Evolutionary conservation across 2,113 vertebrate genomes (phyloP).

Genomic region (Microcebus jonahi): DNA sequence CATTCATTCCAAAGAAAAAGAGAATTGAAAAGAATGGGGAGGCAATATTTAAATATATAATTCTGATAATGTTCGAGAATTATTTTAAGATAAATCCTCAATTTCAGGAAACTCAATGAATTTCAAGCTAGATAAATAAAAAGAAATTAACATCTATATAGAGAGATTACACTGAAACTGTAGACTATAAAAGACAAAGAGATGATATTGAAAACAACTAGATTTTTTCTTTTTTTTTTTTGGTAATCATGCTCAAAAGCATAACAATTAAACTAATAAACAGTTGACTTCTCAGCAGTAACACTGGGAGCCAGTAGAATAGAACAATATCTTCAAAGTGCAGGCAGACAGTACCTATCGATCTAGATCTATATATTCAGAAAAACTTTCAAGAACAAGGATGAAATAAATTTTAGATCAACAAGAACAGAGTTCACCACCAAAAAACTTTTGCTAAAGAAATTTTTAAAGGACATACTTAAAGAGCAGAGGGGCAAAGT

Average conservation of each 20-base stretch:
- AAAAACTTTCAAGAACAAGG: slow-evolving; percentile 1
- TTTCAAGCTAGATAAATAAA: background rate
- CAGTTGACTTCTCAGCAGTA: background rate
- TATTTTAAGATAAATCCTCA: background rate
- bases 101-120: background rate
- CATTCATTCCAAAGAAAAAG: background rate
- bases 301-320: background rate
- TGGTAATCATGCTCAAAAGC: background rate
- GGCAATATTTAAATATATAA: background rate
- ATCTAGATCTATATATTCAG: background rate
- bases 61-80: background rate
- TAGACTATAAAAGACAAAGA: background rate
- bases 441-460: background rate
- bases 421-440: background rate
- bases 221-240: background rate
- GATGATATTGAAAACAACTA: background rate
- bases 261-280: background rate
- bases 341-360: background rate
- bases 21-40: background rate
- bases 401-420: slow-evolving; percentile 25
- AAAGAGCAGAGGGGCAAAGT: background rate
- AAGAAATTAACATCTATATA: background rate
- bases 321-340: background rate
- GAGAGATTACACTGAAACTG: background rate
- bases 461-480: background rate